Evolutionary conservation across 2,113 vertebrate species (phyloP).

Genomic region (Gallinago media): DNA sequence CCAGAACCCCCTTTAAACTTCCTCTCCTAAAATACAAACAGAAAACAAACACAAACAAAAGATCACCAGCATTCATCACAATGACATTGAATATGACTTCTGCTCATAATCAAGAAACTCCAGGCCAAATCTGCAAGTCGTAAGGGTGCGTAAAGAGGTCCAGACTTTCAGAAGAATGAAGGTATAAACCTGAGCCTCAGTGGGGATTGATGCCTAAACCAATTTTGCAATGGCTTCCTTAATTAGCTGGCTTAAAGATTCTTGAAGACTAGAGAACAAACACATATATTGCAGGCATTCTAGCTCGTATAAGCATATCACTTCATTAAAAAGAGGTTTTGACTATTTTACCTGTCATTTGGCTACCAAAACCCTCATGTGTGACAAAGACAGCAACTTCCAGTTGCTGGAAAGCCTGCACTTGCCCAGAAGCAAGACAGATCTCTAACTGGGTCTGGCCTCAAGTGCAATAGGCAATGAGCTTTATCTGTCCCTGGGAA

Average conservation of each 20-base stretch:
- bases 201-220: neutral
- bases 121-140: neutral
- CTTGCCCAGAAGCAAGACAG: neutral
- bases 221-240: neutral
- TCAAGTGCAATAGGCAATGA: neutral
- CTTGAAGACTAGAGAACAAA: neutral
- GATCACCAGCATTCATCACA: neutral
- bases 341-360: neutral
- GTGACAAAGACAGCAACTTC: neutral
- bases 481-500: neutral
- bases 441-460: neutral
- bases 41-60: constrained; percentile 9
- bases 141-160: neutral
- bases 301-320: neutral
- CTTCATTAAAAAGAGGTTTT: neutral
- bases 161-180: neutral
- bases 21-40: constrained; percentile 83
- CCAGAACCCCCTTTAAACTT: constrained; percentile 93
- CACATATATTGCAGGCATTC: neutral
- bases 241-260: neutral
- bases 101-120: neutral
- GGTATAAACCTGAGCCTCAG: neutral
- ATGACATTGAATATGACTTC: neutral
- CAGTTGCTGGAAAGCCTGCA: neutral
- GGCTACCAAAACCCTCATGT: neutral